phyloP scores from a whole-genome alignment of 1,140 invertebrate species.

The Drosophila yakuba region DNA sequence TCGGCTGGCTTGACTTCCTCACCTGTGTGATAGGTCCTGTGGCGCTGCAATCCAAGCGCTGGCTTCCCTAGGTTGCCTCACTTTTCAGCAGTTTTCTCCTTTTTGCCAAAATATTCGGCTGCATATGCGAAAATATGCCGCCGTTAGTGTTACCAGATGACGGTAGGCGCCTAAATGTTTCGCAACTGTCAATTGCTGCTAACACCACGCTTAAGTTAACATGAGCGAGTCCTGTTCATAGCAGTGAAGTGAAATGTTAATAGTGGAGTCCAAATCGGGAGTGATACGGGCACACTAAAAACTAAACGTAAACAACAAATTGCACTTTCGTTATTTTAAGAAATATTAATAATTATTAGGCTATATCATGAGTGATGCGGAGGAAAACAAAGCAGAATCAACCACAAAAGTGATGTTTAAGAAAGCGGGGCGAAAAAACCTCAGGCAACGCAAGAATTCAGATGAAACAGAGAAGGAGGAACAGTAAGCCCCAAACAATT shows the following conservation, averaged over 20 bases:
- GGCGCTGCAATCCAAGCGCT: not conserved
- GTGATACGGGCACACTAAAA: too few species aligned
- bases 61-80: not conserved
- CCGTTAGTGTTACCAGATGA: not conserved
- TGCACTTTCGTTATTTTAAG: too few species aligned
- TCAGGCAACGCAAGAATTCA: constrained; percentile 66
- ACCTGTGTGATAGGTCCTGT: constrained; percentile 5
- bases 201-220: too few species aligned
- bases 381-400: constrained; percentile 6
- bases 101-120: constrained; percentile 17
- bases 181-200: too few species aligned
- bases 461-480: constrained; percentile 70
- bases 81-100: not conserved
- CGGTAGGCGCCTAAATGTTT: too few species aligned
- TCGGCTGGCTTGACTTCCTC: not conserved
- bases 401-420: constrained; percentile 70
- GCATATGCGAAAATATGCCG: constrained; percentile 25
- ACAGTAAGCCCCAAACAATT: constrained; percentile 39
- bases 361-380: constrained; percentile 15
- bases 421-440: constrained; percentile 66
- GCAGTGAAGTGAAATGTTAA: too few species aligned
- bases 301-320: constrained; percentile 30
- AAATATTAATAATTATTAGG: not conserved
- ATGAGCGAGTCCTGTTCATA: too few species aligned
- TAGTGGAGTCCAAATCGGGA: too few species aligned